Evolutionary conservation across 1,140 invertebrate species (phyloP).

Genomic region (Fopius arisanus): DNA sequence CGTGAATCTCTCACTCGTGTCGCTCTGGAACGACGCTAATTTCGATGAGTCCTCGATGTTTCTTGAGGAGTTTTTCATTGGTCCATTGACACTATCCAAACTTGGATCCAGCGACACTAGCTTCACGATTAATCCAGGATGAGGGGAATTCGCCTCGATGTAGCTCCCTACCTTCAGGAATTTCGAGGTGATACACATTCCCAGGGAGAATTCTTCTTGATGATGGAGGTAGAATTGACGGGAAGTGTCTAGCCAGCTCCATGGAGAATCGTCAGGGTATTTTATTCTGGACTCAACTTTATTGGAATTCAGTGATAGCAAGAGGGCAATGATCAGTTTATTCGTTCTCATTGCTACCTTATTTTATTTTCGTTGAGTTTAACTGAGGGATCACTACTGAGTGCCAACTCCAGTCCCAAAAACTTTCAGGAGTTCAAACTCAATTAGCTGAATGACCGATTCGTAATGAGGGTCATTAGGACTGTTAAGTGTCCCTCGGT

Average conservation of each 20-base stretch:
- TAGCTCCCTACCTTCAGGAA: neutral
- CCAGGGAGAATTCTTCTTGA: neutral
- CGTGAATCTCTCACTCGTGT: slow-evolving; percentile 19
- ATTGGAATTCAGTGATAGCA: neutral
- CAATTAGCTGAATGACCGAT: neutral
- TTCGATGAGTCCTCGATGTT: neutral
- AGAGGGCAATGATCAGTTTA: neutral
- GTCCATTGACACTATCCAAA: neutral
- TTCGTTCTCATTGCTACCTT: neutral
- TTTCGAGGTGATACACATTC: neutral
- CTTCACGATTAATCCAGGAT: neutral
- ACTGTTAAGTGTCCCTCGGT: neutral
- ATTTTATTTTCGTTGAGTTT: neutral
- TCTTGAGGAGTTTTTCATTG: neutral
- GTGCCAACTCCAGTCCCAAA: neutral
- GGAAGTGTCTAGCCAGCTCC: neutral
- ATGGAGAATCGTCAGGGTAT: neutral
- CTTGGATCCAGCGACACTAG: neutral
- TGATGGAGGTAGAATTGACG: neutral
- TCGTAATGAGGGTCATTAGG: neutral
- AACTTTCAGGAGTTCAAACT: neutral
- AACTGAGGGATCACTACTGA: neutral
- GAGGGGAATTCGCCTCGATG: neutral
- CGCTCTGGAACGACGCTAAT: slow-evolving; percentile 34
- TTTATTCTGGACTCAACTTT: neutral